Evolutionary conservation across 2,888 invertebrate species (phyloP), one percentile per base, ranked within the genome.

Genomic region (Caenorhabditis wallacei): DNA sequence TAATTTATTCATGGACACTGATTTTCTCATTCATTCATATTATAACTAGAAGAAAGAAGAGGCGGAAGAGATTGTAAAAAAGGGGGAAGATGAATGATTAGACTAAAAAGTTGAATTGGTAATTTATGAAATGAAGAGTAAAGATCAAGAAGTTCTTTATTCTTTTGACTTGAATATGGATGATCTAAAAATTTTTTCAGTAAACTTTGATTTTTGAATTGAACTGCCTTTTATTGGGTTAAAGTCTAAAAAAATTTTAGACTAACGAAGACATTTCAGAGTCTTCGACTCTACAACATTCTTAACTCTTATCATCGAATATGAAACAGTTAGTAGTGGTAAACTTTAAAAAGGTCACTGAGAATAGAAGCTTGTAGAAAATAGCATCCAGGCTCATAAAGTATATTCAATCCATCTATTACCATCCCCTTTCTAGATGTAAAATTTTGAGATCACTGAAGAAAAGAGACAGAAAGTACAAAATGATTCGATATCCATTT

Each of bases 1-100:
- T 30, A 74, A 74, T 74, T 54, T 74, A 74, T 74, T 53, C 72
- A 51, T 22, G 64, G 72, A 64, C 72, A 74, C 72, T 74, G 51
- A 46, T 74, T 64, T 61, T 54, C 72, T 53, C 63, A 53, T 63
- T 63, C 54, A 72, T 63, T 72, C 61, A 61, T 13, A 40, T 40
- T 40, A 40, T 4, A 71, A 40, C 51, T 51, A 54, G 43, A 43
- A 74, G 71, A 22, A 35, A 13, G 56, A 53, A 24, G 70, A 46
- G 70, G 63, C 63, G 63, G 53, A 40, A 40, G 40, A 40, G n/a
- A n/a, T n/a, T n/a, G n/a, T n/a, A 16, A 2, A 13, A 40, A 11
- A 40, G 16, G 13, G 37, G 35, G 59, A 51, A 16, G 57, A 13
- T 43, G 18, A 24, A 43, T 71, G 48, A 71, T n/a, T 59, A 61